phyloP scores from a whole-genome alignment of 1,140 invertebrate species.

The Cyrtorhinus lividipennis region DNA sequence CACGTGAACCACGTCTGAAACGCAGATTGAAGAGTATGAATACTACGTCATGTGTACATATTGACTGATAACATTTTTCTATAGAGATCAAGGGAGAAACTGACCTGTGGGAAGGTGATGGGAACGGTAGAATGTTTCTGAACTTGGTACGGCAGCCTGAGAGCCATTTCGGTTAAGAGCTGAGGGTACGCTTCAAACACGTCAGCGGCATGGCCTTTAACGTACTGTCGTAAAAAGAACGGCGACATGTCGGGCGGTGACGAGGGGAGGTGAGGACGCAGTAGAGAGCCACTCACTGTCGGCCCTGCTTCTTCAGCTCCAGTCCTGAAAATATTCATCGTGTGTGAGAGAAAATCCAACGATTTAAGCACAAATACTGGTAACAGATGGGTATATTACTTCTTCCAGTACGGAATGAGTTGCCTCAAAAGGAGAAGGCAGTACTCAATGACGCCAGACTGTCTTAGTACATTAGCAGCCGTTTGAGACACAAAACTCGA shows the following conservation, averaged over 20 bases:
- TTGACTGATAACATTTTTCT: too few species aligned
- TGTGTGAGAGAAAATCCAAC: too few species aligned
- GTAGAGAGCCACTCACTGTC: conserved; percentile 39
- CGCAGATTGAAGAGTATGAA: not conserved
- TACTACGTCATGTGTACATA: conserved; percentile 10
- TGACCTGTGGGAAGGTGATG: conserved; percentile 39
- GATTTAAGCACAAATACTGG: not conserved
- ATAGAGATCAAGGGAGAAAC: too few species aligned
- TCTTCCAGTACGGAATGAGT: conserved; percentile 71
- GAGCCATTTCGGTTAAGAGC: conserved; percentile 84
- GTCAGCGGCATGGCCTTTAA: conserved; percentile 79
- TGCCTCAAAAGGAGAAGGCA: conserved; percentile 66
- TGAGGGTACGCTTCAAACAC: conserved; percentile 89
- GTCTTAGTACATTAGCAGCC: conserved; percentile 59
- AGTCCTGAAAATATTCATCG: conserved; percentile 29
- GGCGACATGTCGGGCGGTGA: conserved; percentile 87
- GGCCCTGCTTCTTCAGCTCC: conserved; percentile 36
- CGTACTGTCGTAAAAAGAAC: conserved; percentile 85
- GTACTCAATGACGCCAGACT: conserved; percentile 64
- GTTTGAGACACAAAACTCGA: conserved; percentile 54
- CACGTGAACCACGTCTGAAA: conserved; percentile 53
- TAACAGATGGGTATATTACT: conserved; percentile 27
- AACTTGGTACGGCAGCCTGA: conserved; percentile 88
- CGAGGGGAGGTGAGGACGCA: conserved; percentile 66
- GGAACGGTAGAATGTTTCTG: conserved; percentile 46